Conservation (phyloP, 2,113 vertebrate genomes). For the Microcebus murinus region DNA sequence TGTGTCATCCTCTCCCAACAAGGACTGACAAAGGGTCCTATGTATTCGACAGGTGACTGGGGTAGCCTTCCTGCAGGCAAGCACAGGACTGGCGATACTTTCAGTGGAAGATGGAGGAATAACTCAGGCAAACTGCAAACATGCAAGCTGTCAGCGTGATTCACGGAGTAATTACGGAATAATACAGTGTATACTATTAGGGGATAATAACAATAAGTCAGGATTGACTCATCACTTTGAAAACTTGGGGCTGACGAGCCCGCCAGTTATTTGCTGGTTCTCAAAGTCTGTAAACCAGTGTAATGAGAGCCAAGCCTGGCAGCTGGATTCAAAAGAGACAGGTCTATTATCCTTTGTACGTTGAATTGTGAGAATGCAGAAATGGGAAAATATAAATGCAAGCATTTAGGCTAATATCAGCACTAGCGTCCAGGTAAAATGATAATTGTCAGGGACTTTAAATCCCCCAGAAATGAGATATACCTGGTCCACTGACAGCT, state of each 20-base stretch:
- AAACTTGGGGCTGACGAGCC: constrained; percentile 60
- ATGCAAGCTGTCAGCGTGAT: constrained; percentile 71
- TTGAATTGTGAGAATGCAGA: constrained; percentile 22
- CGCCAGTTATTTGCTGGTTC: constrained; percentile 57
- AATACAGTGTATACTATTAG: constrained; percentile 78
- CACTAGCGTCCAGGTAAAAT: neutral
- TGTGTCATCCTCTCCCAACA: neutral
- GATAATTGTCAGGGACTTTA: constrained; percentile 41
- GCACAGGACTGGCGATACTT: constrained; percentile 42
- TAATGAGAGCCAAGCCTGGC: constrained; percentile 49
- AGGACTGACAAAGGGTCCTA: neutral
- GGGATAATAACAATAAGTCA: constrained; percentile 76
- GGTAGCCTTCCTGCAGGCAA: constrained; percentile 45
- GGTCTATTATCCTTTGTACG: constrained; percentile 32
- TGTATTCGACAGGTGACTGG: constrained; percentile 56
- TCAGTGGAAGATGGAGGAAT: constrained; percentile 57
- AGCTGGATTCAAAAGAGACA: constrained; percentile 64
- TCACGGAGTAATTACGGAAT: constrained; percentile 79
- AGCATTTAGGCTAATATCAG: constrained; percentile 44
- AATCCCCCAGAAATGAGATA: constrained; percentile 6
- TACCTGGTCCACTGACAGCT: neutral
- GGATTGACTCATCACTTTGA: constrained; percentile 63
- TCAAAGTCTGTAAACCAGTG: constrained; percentile 29
- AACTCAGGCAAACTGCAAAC: constrained; percentile 52
- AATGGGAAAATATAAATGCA: constrained; percentile 49